Base-by-base conservation (phyloP, 2,888 invertebrate species). In the Copidosoma aretas region DNA sequence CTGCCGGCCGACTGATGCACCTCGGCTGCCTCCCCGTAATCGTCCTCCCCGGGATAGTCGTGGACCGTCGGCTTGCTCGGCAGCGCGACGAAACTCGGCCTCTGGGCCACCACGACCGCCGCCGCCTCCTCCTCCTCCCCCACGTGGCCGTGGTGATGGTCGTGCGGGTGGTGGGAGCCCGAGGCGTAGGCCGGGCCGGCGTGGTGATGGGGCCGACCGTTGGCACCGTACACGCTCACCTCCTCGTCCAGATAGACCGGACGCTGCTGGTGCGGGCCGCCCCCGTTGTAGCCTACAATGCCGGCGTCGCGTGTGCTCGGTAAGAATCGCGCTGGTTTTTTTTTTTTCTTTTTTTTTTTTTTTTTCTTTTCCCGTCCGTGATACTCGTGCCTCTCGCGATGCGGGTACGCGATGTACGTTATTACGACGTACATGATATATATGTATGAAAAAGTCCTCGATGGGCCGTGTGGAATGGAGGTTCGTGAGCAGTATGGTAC, bases 181-280 rank as follows among this genome's bases (percentile, higher is more conserved):
- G 67, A 52, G 15, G 62, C 63, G 46, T 66, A 68, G 14, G 56
- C 49, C 5, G 64, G 67, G 10, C 63, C 67, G 17, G 14, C 12
- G 21, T 12, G 43, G 19, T n/a, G 17, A 10, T 57, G 67, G 5
- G 64, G 64, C 22, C 53, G 32, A 17, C 39, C 1, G 39, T 52
- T 43, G 4, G 43, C 56, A 15, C 64, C 67, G 63, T 70, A 82
- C 71, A 83, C 79, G 67, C 77, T 77, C 58, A 84, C 84, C 72
- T 86, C 89, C 53, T 86, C 85, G 80, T 74, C 89, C 84, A 82
- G 85, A 80, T 79, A 82, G 21, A 66, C 52, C 15, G 68, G 68
- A 1, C 68, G 69, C 46, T 21, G 83, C 81, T 72, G 77, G 79
- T 73, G 81, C 81, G 78, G 67, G 80, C 81, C 82, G 41, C 41